Conservation (phyloP, 2,888 invertebrate species). For the Drosophila hamatofila region DNA sequence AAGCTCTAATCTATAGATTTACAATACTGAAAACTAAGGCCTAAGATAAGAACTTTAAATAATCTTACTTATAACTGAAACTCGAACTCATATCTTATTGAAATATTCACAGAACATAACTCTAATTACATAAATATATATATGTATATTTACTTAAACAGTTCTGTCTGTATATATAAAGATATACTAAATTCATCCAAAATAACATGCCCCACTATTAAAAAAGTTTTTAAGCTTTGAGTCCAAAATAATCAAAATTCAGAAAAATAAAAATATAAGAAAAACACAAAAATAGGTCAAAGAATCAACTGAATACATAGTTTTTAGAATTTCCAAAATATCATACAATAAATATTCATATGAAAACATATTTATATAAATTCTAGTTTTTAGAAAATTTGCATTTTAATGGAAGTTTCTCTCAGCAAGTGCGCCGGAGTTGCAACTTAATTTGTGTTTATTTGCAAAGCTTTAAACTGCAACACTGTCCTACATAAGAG, state of each 20-base stretch:
- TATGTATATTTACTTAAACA: no score
- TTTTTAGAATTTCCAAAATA: not conserved
- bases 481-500: not conserved
- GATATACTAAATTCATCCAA: no score
- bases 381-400: not conserved
- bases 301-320: not conserved
- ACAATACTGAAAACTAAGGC: not conserved
- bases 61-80: not conserved
- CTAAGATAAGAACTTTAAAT: not conserved
- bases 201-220: not conserved
- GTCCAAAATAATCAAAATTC: not conserved
- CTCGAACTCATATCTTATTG: not conserved
- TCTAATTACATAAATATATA: no score
- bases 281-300: not conserved
- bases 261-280: not conserved
- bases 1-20: not conserved
- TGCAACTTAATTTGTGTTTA: not conserved
- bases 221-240: not conserved
- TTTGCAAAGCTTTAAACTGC: not conserved
- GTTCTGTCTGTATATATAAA: no score
- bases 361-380: not conserved
- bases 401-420: slow-evolving; percentile 2
- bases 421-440: not conserved
- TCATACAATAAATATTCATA: not conserved
- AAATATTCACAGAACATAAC: no score